A percentile compares a stretch with the other conserved stretches of the same genome.
These are phyloP conservation scores for Austrolebias charrua DNA, from an alignment of 2,797 vertebrate species.

Conservation along the genomic window DNA sequence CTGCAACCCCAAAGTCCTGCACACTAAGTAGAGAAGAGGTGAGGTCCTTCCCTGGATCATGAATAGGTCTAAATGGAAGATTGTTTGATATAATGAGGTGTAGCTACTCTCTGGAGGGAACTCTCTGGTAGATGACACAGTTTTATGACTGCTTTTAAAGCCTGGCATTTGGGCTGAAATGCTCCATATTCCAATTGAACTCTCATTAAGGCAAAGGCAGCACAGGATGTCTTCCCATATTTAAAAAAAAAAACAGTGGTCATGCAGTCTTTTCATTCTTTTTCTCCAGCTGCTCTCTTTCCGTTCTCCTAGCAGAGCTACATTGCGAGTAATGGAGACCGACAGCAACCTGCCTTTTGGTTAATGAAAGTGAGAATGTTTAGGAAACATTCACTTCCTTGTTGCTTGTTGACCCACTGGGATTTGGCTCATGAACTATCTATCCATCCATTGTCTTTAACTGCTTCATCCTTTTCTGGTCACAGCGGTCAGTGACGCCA, in stretches of 20 bases:
- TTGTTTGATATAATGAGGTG: conserved; percentile 72
- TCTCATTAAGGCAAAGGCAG: conserved; percentile 64
- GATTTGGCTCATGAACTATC: conserved; percentile 41
- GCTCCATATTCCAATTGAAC: conserved; percentile 57
- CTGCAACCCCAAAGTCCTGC: conserved; percentile 24
- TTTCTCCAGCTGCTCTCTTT: not conserved
- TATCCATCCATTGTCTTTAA: not conserved
- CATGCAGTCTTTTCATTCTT: conserved; percentile 14
- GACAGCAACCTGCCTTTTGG: conserved; percentile 29
- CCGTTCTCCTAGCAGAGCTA: conserved; percentile 10
- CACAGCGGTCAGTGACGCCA: too few species aligned
- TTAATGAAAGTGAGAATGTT: conserved; percentile 66
- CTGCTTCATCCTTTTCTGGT: too few species aligned
- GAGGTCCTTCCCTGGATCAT: conserved; percentile 42
- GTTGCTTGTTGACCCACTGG: conserved; percentile 46
- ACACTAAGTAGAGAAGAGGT: conserved; percentile 43
- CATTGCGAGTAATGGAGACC: conserved; percentile 26
- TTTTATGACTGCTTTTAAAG: conserved; percentile 60
- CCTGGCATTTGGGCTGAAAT: conserved; percentile 51
- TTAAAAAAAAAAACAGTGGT: conserved; percentile 49
- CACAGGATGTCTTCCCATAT: conserved; percentile 41
- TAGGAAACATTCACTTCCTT: conserved; percentile 53
- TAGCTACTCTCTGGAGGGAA: conserved; percentile 54
- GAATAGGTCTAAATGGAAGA: conserved; percentile 58
- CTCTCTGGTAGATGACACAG: conserved; percentile 48